phyloP scores from a whole-genome alignment of 2,113 vertebrate genomes.

The Urocolius indicus region DNA sequence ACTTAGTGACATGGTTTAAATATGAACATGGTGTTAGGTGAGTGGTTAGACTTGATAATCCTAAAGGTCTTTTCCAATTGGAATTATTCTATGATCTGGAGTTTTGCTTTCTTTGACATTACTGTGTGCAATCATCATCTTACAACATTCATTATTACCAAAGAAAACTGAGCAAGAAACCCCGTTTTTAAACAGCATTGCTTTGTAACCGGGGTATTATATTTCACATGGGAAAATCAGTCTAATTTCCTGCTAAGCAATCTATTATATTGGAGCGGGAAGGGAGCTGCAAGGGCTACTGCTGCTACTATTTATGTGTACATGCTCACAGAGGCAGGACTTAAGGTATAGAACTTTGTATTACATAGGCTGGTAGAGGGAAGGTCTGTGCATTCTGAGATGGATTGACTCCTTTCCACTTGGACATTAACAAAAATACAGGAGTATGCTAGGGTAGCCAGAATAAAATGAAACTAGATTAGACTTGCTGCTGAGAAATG shows the following conservation, averaged over 20 bases:
- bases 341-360: fast-evolving
- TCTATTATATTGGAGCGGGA: neutral
- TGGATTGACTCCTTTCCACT: neutral
- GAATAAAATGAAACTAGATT: neutral
- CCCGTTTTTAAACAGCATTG: conserved; percentile 36
- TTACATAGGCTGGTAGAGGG: neutral
- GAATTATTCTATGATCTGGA: too few relatives aligned
- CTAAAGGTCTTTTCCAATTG: too few relatives aligned
- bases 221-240: conserved; percentile 4
- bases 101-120: conserved; percentile 29
- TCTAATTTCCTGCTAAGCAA: conserved; percentile 2
- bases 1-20: too few relatives aligned
- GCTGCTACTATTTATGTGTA: neutral
- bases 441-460: neutral
- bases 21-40: too few relatives aligned
- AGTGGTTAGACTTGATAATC: too few relatives aligned
- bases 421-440: neutral
- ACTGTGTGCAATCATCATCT: neutral
- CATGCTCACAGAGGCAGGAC: neutral
- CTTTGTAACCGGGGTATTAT: conserved; percentile 38
- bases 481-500: neutral
- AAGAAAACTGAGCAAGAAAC: neutral
- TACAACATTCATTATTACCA: neutral
- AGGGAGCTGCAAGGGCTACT: neutral
- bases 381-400: neutral